These are phyloP conservation scores for Aplocera efformata DNA, from an alignment of 2,888 invertebrate species.

Conservation along the genomic window DNA sequence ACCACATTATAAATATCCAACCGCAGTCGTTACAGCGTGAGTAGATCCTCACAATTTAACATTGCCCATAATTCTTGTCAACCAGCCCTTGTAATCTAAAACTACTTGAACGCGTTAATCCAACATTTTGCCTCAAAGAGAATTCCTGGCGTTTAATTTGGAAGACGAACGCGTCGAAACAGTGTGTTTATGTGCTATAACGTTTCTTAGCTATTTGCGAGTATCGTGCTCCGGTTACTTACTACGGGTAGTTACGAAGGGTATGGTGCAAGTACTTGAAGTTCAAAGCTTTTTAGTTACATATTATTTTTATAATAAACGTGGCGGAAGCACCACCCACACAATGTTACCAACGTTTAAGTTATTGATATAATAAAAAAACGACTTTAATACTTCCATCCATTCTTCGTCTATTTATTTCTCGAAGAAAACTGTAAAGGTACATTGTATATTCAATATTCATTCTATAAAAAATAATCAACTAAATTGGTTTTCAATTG, in stretches of 20 bases:
- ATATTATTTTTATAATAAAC: too few species aligned
- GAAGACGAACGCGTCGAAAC: constrained; percentile 35
- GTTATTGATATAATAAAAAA: too few species aligned
- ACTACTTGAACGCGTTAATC: constrained; percentile 34
- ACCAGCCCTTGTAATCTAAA: constrained; percentile 39
- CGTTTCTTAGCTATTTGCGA: constrained; percentile 40
- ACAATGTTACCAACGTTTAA: too few species aligned
- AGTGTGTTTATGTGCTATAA: constrained; percentile 40
- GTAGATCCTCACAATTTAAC: constrained; percentile 14
- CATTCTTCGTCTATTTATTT: too few species aligned
- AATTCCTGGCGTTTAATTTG: constrained; percentile 45
- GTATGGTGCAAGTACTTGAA: constrained; percentile 23
- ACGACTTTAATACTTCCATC: too few species aligned
- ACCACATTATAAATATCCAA: too few species aligned
- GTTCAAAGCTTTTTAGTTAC: not conserved
- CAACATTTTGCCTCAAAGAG: constrained; percentile 29
- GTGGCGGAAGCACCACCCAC: too few species aligned
- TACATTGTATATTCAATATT: too few species aligned
- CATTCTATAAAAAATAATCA: too few species aligned
- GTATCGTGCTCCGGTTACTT: constrained; percentile 29
- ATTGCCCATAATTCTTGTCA: constrained; percentile 9
- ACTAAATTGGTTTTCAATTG: too few species aligned
- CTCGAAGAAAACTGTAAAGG: too few species aligned
- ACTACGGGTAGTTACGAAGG: constrained; percentile 5
- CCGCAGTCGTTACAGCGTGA: constrained; percentile 4